phyloP scores from a whole-genome alignment of 2,113 vertebrate genomes.

The Pteruthius melanotis region DNA sequence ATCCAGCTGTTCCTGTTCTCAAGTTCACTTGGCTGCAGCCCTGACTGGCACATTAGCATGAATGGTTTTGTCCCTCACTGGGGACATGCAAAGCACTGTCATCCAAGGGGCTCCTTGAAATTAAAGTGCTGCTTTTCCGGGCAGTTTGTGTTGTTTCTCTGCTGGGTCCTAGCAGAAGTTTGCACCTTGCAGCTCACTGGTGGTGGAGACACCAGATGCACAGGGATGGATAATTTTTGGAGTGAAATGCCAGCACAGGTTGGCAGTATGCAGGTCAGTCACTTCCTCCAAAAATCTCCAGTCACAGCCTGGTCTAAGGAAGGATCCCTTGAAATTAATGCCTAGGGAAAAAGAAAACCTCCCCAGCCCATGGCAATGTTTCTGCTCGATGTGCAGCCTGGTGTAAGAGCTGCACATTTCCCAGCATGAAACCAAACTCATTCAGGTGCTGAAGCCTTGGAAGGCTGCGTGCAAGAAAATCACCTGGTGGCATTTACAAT shows the following conservation, averaged over 20 bases:
- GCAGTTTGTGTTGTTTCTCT: neutral
- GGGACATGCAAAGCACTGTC: neutral
- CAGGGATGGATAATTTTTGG: accelerated
- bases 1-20: slow-evolving; percentile 14
- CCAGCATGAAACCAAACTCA: neutral
- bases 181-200: neutral
- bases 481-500: neutral
- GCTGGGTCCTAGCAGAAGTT: neutral
- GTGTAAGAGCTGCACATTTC: neutral
- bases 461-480: neutral
- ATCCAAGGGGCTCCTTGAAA: neutral
- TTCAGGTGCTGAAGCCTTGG: neutral
- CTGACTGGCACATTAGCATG: neutral
- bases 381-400: neutral
- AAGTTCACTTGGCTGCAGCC: neutral
- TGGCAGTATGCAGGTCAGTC: neutral
- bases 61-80: neutral
- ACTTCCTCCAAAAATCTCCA: neutral
- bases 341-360: neutral
- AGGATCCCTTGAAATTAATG: neutral
- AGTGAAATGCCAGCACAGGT: neutral
- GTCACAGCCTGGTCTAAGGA: neutral
- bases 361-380: neutral
- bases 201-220: neutral
- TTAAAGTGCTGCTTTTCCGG: neutral